Base-by-base conservation (phyloP, 2,888 invertebrate species). In the Cephus rjabovi region DNA sequence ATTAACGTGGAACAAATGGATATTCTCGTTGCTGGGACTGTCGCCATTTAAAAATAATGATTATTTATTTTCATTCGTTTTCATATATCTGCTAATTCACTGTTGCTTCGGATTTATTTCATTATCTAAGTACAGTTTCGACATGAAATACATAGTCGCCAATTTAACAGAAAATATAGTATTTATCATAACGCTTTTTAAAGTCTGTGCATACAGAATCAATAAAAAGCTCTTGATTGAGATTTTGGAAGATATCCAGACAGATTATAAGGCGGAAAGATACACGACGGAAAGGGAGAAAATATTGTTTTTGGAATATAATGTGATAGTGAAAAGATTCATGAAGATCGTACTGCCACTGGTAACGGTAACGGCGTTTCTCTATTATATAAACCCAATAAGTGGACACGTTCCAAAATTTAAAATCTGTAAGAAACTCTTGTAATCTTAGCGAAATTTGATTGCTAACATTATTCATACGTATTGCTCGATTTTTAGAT, bases 361-460 rank as follows among this genome's bases (percentile, higher is more conserved):
- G 12, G 40, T 75, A 4, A 2, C 23, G 12, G 12, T 37, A 37
- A 76, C 78, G 15, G 76, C 74, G 15, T 35, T 70, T 11, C 15
- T 78, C 34, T 78, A 74, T 69, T 78, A 74, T 74, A n/a, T 76
- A 11, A 76, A 69, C 69, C 76, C 78, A 11, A 69, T 78, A 11
- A 56, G 69, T 23, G 75, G 68, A 31, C n/a, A 37, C 37, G 69
- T 11, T 4, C 56, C 75, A 33, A 69, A 34, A 75, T 30, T 68
- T 31, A 34, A 34, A 2, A 75, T 23, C 23, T 9, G 75, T 69
- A 75, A 69, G 68, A 75, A 37, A 12, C 4, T 15, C 15, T 15
- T 40, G 15, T 15, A 40, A 40, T 40, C 12, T 40, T 15, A 40
- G 15, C 0, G 40, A 40, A 40, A 40, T 40, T 15, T 4, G 15